Conservation (phyloP, 2,113 vertebrate species). For the Boulengeromyrus knoepffleri region DNA sequence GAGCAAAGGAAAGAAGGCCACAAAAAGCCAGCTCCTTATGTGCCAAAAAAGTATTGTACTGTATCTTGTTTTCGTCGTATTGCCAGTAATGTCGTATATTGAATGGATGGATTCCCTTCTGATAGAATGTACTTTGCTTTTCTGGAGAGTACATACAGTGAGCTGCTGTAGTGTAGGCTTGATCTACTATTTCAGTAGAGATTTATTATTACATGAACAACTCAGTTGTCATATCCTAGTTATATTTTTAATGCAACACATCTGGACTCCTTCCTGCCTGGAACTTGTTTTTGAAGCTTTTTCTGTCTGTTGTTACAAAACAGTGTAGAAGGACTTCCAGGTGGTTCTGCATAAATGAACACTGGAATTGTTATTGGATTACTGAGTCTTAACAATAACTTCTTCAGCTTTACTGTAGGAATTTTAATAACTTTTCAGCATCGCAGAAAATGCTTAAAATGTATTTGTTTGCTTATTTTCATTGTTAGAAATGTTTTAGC, state of each 20-base stretch:
- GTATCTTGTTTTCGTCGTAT: not conserved
- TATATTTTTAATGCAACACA: constrained; percentile 39
- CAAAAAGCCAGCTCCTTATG: not conserved
- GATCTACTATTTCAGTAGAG: constrained; percentile 28
- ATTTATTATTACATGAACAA: constrained; percentile 41
- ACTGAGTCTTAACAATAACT: not conserved
- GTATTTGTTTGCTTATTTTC: not conserved
- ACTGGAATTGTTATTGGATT: not conserved
- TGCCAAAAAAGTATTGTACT: not conserved
- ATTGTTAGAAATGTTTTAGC: not conserved
- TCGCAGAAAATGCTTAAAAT: not conserved
- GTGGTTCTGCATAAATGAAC: not conserved
- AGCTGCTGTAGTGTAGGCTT: constrained; percentile 26
- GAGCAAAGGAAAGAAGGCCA: not conserved
- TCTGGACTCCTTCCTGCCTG: constrained; percentile 35
- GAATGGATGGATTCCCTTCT: constrained; percentile 4
- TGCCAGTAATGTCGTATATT: not conserved
- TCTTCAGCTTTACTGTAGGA: not conserved
- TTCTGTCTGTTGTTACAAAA: not conserved
- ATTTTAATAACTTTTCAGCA: not conserved
- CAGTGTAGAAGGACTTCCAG: not conserved
- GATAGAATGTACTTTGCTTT: not conserved
- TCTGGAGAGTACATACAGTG: not conserved
- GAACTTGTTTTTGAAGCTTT: not conserved
- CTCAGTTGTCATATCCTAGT: constrained; percentile 44